phyloP scores from a whole-genome alignment of 1,140 invertebrate genomes.

The Eupristina koningsbergeri region DNA sequence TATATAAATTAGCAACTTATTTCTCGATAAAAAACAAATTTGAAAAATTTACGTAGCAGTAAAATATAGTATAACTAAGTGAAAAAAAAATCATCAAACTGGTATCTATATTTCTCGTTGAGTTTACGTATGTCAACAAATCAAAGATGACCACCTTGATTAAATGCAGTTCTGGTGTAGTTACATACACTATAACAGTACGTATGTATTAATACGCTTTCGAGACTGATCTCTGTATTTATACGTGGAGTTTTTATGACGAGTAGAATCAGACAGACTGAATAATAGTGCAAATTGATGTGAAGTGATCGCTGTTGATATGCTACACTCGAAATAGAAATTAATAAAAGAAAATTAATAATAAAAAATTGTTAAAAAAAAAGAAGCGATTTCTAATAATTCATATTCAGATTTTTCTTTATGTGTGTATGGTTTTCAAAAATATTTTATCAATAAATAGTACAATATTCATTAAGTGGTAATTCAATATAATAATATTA shows the following conservation, averaged over 20 bases:
- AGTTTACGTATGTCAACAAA: conserved; percentile 70
- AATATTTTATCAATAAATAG: no score
- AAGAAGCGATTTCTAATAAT: no score
- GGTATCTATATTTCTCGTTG: conserved; percentile 25
- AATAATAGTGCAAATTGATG: conserved; percentile 31
- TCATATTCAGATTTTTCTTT: no score
- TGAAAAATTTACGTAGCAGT: not conserved
- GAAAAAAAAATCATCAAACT: conserved; percentile 27
- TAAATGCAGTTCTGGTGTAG: conserved; percentile 60
- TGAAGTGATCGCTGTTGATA: conserved; percentile 24
- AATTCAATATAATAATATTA: no score
- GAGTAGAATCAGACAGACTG: not conserved
- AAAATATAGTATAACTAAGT: conserved; percentile 19
- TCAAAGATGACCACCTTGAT: conserved; percentile 71
- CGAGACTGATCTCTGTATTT: conserved; percentile 52
- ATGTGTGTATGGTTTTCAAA: no score
- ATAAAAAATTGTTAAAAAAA: no score
- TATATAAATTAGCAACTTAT: not conserved
- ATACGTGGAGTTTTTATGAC: conserved; percentile 46
- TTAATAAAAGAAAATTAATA: no score
- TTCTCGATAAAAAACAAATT: not conserved
- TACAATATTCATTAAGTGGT: no score
- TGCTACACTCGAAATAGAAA: not conserved
- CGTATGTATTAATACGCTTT: not conserved
- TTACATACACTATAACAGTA: no score